Evolutionary conservation across 2,888 invertebrate genomes (phyloP), one percentile per base, ranked within the genome.

Genomic region (Calliphora vomitoria): DNA sequence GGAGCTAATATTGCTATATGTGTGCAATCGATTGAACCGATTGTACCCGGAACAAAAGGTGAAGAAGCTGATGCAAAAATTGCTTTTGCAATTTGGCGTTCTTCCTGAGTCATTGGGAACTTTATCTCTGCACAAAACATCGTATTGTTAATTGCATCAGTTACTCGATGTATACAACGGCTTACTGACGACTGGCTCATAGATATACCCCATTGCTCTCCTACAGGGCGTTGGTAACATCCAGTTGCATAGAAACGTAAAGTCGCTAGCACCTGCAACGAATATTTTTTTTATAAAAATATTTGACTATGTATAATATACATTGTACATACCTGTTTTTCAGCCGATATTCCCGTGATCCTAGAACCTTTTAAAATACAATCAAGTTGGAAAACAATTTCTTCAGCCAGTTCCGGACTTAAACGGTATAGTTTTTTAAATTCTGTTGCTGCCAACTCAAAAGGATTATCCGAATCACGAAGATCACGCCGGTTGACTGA

Each of bases 111-210:
- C 60, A 74, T 76, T 47, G 53, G 50, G 64, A 76, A 64, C 35
- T 35, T 50, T 6, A 74, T 13, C 0, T 58, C 60, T 38, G 4
- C 25, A 15, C 10, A 76, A 53, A n/a, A 76, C 53, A 53, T 66
- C 6, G 18, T 53, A 8, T 38, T 47, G 38, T 66, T 66, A 3
- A 64, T 66, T 4, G 53, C 76, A 53, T 50, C 74, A 18, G 25
- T 60, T 60, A 74, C 60, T 18, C 60, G 60, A 74, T 74, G 60
- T 74, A 60, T 41, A 13, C 74, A 74, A 60, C 44, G 76, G 10
- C 66, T 44, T 18, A 50, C 4, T 58, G 31, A 41, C 1, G 41
- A 41, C 41, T 41, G 41, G 41, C 41, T 41, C 41, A 41, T 41
- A 8, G 41, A 41, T 41, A 41, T 5, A 41, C 41, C 41, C 41